phyloP scores from a whole-genome alignment of 23 tunicate genomes.

The Phallusia fumigata region DNA sequence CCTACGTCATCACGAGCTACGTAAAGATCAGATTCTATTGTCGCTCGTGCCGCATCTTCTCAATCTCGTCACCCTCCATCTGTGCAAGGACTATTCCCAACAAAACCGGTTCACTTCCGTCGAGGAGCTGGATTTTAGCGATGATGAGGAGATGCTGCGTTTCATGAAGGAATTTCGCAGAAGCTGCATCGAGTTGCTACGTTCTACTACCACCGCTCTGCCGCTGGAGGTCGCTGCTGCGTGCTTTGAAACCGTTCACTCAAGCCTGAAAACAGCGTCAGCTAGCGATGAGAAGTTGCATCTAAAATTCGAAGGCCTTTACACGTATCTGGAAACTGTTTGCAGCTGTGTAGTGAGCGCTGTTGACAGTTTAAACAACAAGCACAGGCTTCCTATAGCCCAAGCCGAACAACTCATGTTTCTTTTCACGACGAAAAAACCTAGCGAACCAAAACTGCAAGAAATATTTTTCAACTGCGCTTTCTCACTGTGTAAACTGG shows the following conservation, averaged over 20 bases:
- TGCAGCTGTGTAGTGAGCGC: constrained; percentile 6
- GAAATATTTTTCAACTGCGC: constrained; percentile 4
- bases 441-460: constrained; percentile 8
- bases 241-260: constrained; percentile 30
- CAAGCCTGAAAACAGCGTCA: background rate
- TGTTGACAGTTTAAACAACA: constrained; percentile 6
- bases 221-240: constrained; percentile 29
- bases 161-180: constrained; percentile 10
- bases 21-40: constrained; percentile 37
- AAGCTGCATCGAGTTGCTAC: constrained; percentile 32
- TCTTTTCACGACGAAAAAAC: background rate
- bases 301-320: constrained; percentile 7
- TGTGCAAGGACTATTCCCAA: constrained; percentile 6
- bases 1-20: constrained; percentile 28
- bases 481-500: constrained; percentile 17
- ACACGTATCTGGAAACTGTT: constrained; percentile 31
- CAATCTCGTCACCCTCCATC: constrained; percentile 23
- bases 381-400: constrained; percentile 20
- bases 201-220: constrained; percentile 26
- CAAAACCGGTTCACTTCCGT: constrained; percentile 18
- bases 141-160: constrained; percentile 44
- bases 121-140: constrained; percentile 65
- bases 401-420: constrained; percentile 15
- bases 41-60: constrained; percentile 29
- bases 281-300: background rate